These are phyloP conservation scores for Alosa sapidissima DNA, from an alignment of 2,797 vertebrate genomes.

Conservation along the genomic window DNA sequence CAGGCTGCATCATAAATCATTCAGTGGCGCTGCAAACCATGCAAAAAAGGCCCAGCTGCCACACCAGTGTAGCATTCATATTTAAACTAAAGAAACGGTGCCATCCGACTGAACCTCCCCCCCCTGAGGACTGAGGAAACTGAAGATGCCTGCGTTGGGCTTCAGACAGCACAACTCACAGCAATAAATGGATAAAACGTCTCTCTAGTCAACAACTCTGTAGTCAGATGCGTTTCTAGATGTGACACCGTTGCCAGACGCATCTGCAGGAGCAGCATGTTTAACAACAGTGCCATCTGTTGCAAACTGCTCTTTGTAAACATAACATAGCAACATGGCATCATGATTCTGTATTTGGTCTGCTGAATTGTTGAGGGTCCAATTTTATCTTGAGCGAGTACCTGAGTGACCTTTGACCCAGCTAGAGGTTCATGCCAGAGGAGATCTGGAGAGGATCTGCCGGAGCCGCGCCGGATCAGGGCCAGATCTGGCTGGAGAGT, in stretches of 20 bases:
- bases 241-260: neutral
- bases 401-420: neutral
- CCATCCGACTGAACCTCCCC: neutral
- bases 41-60: conserved; percentile 71
- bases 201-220: neutral
- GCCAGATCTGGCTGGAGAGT: neutral
- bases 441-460: neutral
- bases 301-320: too few species aligned
- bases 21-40: conserved; percentile 60
- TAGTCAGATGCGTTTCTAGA: neutral
- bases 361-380: too few species aligned
- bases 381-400: too few species aligned
- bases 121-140: neutral
- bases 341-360: neutral
- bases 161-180: neutral
- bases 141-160: neutral
- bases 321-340: too few species aligned
- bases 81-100: conserved; percentile 61
- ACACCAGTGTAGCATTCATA: conserved; percentile 68
- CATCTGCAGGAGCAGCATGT: too few species aligned
- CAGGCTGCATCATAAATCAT: conserved; percentile 64
- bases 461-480: neutral
- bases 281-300: too few species aligned
- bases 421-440: neutral
- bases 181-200: too few species aligned